Evolutionary conservation across 2,797 vertebrate genomes (phyloP).

Genomic region (Euphonia xanthogaster): DNA sequence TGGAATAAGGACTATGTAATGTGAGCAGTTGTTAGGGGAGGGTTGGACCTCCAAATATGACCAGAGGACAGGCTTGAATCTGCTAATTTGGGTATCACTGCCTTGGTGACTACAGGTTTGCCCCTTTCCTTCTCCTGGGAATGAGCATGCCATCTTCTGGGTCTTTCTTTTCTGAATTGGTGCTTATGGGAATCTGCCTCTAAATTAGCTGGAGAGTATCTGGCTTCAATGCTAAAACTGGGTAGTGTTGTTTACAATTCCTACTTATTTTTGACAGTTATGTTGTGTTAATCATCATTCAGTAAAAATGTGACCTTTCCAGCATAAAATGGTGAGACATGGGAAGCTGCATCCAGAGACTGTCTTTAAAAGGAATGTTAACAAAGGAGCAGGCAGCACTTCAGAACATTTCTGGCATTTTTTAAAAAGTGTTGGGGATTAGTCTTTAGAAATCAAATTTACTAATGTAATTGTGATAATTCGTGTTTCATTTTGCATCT

Average conservation of each 20-base stretch:
- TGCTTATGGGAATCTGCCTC: neutral
- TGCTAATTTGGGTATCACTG: neutral
- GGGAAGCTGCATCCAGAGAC: neutral
- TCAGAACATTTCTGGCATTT: neutral
- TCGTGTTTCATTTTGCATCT: neutral
- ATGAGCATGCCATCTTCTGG: neutral
- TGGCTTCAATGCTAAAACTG: neutral
- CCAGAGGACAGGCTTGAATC: neutral
- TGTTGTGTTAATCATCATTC: neutral
- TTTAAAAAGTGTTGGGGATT: neutral
- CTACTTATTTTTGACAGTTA: neutral
- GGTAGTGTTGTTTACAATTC: neutral
- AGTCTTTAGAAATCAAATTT: neutral
- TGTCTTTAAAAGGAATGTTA: slow-evolving; percentile 4
- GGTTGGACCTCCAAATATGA: neutral
- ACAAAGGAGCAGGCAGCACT: neutral
- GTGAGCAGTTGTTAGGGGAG: neutral
- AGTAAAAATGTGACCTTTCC: neutral
- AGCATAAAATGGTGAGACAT: neutral
- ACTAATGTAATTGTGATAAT: neutral
- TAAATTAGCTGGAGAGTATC: neutral
- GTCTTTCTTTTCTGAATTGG: neutral
- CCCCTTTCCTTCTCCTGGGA: neutral
- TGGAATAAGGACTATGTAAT: neutral
- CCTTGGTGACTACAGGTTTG: neutral